Evolutionary conservation across 2,113 vertebrate genomes (phyloP), one percentile per base, ranked within the genome.

Genomic region (Macquaria australasica): DNA sequence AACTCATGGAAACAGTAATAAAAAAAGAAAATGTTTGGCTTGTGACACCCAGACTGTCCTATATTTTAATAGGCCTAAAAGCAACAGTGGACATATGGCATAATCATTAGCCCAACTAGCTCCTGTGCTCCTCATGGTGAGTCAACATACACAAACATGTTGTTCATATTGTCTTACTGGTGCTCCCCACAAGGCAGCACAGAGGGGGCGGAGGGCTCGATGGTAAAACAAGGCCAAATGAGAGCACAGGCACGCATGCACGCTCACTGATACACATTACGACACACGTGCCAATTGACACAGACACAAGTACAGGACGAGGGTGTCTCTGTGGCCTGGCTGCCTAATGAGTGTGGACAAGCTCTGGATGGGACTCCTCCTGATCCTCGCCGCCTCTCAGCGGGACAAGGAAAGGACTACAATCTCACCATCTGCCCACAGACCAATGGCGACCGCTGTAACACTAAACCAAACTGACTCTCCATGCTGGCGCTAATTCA

Each of bases 271-370:
- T 4, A 77, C 66, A 79, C 62, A 76, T 14, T 48, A 60, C 7
- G 2, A 73, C 82, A 83, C 83, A 58, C 10, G 6, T 6, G 18
- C 70, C 55, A 79, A 50, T 12, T 51, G 55, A 78, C 81, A 73
- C 62, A 64, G 60, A 89, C 87, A 89, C 67, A 58, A 39, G 64
- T 37, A 63, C 73, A 72, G 58, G 50, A 80, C 6, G 48, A 77
- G 75, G 66, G 67, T 48, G 59, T 81, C 62, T 79, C 68, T 89
- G 77, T 82, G 77, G 58, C 71, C 75, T 1, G 76, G 77, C 75
- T 74, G 74, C 31, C 63, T 90, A 91, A 93, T 92, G 82, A 91
- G 66, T 79, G 82, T 73, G 77, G 90, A 93, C 87, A 86, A 55
- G 87, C 77, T 84, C 82, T 75, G 73, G 87, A 79, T 53, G 84